These are phyloP conservation scores for Leptinotarsa haldemani DNA, from an alignment of 2,888 invertebrate genomes.

Conservation along the genomic window DNA sequence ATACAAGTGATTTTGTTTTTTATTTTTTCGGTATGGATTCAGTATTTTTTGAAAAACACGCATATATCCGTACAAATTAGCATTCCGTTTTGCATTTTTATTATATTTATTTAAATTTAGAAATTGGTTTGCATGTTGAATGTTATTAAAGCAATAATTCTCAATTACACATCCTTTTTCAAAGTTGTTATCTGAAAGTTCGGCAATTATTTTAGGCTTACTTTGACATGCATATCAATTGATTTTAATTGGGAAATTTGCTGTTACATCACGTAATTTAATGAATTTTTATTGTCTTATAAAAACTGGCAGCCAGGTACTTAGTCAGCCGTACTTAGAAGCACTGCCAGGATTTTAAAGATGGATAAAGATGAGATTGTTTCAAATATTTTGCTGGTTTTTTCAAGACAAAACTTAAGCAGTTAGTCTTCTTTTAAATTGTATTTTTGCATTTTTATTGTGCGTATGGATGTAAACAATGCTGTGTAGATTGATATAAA, in stretches of 20 bases:
- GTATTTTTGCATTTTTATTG: conserved; percentile 57
- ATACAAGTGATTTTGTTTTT: conserved; percentile 40
- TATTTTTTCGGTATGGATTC: conserved; percentile 46
- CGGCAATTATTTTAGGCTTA: conserved; percentile 30
- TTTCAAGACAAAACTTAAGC: conserved; percentile 35
- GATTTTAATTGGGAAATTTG: conserved; percentile 33
- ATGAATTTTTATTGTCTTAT: conserved; percentile 29
- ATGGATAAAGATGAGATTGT: conserved; percentile 21
- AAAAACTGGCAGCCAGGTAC: conserved; percentile 43
- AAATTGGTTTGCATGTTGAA: conserved; percentile 39
- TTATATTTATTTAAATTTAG: conserved; percentile 42
- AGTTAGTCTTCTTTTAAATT: conserved; percentile 37
- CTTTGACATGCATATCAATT: conserved; percentile 31
- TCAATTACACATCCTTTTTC: conserved; percentile 13
- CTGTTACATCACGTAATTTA: conserved; percentile 43
- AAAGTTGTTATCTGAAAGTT: not conserved
- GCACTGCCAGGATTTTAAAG: conserved; percentile 44
- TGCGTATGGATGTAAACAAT: conserved; percentile 61
- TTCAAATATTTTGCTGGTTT: conserved; percentile 43
- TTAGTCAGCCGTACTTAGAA: conserved; percentile 41
- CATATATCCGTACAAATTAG: conserved; percentile 56
- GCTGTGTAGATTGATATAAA: conserved; percentile 63
- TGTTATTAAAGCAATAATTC: conserved; percentile 35
- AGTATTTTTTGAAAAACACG: conserved; percentile 51
- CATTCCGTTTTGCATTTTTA: conserved; percentile 55